Percentiles rank a stretch among this genome's conserved stretches.
phyloP scores from a whole-genome alignment of 2,888 invertebrate genomes.

The Candidula unifasciata region DNA sequence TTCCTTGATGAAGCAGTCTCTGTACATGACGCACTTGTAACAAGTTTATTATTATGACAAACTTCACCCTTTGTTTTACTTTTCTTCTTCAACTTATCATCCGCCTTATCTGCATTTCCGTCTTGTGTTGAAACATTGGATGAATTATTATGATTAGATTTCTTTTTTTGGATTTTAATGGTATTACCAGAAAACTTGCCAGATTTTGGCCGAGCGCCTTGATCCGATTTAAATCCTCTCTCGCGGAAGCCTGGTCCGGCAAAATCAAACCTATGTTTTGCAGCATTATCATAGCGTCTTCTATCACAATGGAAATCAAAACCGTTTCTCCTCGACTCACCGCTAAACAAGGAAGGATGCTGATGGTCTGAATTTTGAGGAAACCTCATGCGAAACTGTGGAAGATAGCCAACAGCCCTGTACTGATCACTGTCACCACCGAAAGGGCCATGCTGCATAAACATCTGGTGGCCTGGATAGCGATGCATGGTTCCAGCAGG shows the following conservation, averaged over 20 bases:
- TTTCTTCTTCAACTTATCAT: neutral
- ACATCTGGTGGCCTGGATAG: conserved; percentile 44
- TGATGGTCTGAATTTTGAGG: conserved; percentile 9
- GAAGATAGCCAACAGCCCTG: conserved; percentile 30
- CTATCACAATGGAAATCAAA: conserved; percentile 32
- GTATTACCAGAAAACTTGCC: neutral
- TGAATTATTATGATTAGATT: conserved; percentile 40
- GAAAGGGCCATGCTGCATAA: conserved; percentile 47
- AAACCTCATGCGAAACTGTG: conserved; percentile 22
- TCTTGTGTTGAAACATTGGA: conserved; percentile 27
- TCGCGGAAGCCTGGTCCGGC: neutral
- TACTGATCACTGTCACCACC: conserved; percentile 34
- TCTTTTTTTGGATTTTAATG: conserved; percentile 17
- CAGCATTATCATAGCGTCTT: conserved; percentile 24
- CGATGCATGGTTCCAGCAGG: conserved; percentile 23
- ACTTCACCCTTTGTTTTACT: neutral
- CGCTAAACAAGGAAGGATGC: conserved; percentile 20
- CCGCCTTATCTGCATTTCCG: neutral
- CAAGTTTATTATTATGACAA: neutral
- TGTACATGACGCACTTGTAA: neutral
- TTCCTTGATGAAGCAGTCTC: neutral
- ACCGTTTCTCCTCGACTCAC: conserved; percentile 26
- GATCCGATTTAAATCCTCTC: conserved; percentile 26
- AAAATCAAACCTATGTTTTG: conserved; percentile 14
- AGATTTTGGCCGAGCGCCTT: conserved; percentile 38